Evolutionary conservation across 2,797 vertebrate species (phyloP), one percentile per base, ranked within the genome.

Genomic region (Cyprinodon diabolis): DNA sequence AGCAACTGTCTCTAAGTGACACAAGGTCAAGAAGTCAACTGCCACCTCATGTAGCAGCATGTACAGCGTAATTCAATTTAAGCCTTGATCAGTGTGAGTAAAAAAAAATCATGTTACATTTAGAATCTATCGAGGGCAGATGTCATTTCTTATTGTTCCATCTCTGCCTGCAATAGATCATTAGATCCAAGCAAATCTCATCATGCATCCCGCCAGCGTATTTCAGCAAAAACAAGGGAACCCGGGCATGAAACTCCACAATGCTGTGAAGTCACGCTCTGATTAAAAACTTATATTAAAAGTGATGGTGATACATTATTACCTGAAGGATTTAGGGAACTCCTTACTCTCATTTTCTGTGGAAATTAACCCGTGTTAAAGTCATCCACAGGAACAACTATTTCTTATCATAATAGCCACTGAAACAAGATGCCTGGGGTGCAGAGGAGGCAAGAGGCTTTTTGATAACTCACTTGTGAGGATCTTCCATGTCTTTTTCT

Each of bases 401-500:
- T 88, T 86, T 85, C 81, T 90, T 82, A 82, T 91, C 85, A 87
- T 90, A 87, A 90, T 83, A 92, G 85, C 80, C 86, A 76, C 79
- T 13, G 82, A 84, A 82, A 85, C 76, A 80, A 83, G 85, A 89
- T 80, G 86, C 88, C 83, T 67, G 62, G 35, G 81, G 86, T 83
- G 5, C 66, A 73, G 62, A 66, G 0, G 43, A 58, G 78, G 78
- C 77, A 6, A 72, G 55, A 75, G 83, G 69, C 65, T 84, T 47
- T 30, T 77, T 79, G 73, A 71, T 79, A 65, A 97, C 98, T 98
- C 95, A 99, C 98, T 98, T 94, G 98, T 99, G 92, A 99, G 97
- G 93, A 99, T 99, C 96, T 99, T 99, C 98, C 98, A 99, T 0
- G 98, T 99, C 95, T 99, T 99, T 96, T 99, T 99, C 91, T 99